phyloP scores from a whole-genome alignment of 30 jellyfish, hydroid and myxozoan species.

The Aurelia coerulea region DNA sequence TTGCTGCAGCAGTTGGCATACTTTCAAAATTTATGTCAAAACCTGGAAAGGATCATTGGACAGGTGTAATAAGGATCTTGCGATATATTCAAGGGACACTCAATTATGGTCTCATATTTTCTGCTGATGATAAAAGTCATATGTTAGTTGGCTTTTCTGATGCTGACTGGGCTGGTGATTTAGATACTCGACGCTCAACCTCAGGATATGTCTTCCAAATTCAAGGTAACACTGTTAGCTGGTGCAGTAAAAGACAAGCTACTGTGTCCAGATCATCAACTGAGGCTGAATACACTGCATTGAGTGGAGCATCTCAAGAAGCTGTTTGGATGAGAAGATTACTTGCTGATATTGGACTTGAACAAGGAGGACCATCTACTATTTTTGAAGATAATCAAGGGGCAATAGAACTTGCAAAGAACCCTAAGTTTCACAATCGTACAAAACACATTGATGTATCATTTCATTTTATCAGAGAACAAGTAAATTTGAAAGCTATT shows the following conservation, averaged over 20 bases:
- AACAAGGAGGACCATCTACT: conserved; percentile 26
- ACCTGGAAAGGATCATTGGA: conserved; percentile 56
- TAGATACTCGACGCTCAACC: conserved; percentile 31
- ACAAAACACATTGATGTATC: conserved; percentile 54
- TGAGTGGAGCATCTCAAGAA: conserved; percentile 55
- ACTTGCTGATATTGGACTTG: conserved; percentile 40
- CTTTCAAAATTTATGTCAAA: conserved; percentile 43
- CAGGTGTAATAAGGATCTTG: conserved; percentile 43
- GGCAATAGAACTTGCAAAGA: conserved; percentile 59
- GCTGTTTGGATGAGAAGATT: conserved; percentile 59
- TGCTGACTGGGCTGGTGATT: conserved; percentile 54
- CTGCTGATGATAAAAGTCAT: background rate
- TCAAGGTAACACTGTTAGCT: conserved; percentile 27
- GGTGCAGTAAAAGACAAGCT: conserved; percentile 38
- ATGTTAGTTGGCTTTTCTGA: conserved; percentile 17
- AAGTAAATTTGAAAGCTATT: conserved; percentile 10
- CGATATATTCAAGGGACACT: conserved; percentile 58
- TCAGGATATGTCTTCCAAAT: conserved; percentile 42
- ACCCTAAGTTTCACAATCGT: conserved; percentile 40
- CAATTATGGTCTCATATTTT: conserved; percentile 19
- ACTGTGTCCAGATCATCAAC: conserved; percentile 58
- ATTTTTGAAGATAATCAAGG: conserved; percentile 62
- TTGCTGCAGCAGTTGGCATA: conserved; percentile 57
- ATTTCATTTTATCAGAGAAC: conserved; percentile 38
- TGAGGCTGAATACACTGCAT: conserved; percentile 31